Evolutionary conservation across 2,797 vertebrate species (phyloP).

Genomic region (Tadarida brasiliensis): DNA sequence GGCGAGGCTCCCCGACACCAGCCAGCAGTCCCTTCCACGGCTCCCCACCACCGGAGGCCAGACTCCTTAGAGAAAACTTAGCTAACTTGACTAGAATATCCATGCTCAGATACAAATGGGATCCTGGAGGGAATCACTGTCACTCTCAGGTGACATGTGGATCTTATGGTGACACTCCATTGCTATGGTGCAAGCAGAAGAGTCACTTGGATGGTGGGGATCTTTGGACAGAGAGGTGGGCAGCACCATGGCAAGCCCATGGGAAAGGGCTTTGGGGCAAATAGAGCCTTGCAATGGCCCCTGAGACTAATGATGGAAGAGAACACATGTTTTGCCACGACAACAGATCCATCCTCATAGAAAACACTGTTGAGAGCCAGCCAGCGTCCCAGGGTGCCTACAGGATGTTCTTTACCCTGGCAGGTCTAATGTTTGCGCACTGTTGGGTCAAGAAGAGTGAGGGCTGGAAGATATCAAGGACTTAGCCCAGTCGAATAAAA

Average conservation of each 20-base stretch:
- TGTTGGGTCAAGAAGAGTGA: neutral
- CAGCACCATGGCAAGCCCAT: neutral
- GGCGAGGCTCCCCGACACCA: rapidly evolving
- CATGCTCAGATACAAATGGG: neutral
- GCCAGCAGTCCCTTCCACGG: neutral
- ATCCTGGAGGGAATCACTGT: neutral
- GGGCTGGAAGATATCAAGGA: neutral
- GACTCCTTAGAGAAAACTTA: neutral
- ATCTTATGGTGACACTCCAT: neutral
- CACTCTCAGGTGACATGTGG: neutral
- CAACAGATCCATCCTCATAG: neutral
- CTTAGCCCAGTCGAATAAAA: neutral
- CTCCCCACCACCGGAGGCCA: neutral
- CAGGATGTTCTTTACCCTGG: neutral
- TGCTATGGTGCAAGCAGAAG: neutral
- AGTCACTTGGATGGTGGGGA: neutral
- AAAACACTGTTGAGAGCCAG: neutral
- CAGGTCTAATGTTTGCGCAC: neutral
- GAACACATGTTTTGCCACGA: neutral
- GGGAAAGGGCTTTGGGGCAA: neutral
- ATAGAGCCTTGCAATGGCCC: neutral
- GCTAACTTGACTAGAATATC: neutral
- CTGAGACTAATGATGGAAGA: neutral
- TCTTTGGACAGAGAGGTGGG: neutral
- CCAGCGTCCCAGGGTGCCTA: neutral